A percentile compares a stretch with the other conserved stretches of the same genome.
Evolutionary conservation across 2,113 vertebrate species (phyloP).

Genomic region (Rattus rattus): DNA sequence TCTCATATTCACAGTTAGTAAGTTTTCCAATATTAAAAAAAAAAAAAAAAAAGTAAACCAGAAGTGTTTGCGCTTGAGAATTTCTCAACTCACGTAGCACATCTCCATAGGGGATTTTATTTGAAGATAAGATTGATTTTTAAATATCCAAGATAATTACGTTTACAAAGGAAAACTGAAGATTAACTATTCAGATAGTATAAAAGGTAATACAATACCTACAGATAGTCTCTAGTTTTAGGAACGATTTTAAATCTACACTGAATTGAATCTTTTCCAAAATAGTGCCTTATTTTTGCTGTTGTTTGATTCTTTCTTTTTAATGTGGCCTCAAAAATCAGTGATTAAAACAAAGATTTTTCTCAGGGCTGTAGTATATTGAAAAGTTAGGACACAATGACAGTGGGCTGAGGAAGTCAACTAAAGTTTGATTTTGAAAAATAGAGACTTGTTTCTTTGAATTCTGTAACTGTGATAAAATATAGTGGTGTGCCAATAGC

Average conservation of each 20-base stretch:
- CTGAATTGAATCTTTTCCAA: constrained; percentile 37
- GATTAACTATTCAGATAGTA: not conserved
- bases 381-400: constrained; percentile 21
- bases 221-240: constrained; percentile 59
- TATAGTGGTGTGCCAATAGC: not conserved
- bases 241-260: constrained; percentile 58
- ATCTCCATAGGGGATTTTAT: constrained; percentile 68
- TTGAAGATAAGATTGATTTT: constrained; percentile 1
- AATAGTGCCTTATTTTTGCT: not conserved
- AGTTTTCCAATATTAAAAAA: constrained; percentile 54
- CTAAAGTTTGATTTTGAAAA: constrained; percentile 59
- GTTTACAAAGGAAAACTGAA: constrained; percentile 58
- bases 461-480: constrained; percentile 25
- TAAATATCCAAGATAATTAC: constrained; percentile 43
- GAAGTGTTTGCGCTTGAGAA: constrained; percentile 59
- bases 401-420: constrained; percentile 44
- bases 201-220: constrained; percentile 43
- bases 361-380: constrained; percentile 38
- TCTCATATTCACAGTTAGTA: constrained; percentile 81
- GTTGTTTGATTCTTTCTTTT: constrained; percentile 35
- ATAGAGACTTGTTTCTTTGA: constrained; percentile 15
- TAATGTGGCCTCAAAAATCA: constrained; percentile 54
- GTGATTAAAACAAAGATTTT: constrained; percentile 50
- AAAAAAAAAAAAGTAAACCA: constrained; percentile 52
- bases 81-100: constrained; percentile 51